phyloP scores from a whole-genome alignment of 2,888 invertebrate species.

The Cyclophora punctaria region DNA sequence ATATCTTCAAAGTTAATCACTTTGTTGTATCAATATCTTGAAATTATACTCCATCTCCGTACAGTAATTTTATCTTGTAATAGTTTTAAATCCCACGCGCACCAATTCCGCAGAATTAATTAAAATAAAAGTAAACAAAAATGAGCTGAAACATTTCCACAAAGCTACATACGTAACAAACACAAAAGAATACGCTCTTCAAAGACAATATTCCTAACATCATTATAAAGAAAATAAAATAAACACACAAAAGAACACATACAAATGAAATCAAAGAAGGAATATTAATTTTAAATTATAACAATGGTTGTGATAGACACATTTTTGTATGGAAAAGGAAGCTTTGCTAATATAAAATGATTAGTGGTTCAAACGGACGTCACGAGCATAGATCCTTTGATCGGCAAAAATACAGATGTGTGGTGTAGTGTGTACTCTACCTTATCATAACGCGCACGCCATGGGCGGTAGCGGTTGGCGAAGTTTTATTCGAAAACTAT shows the following conservation, averaged over 20 bases:
- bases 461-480: conserved; percentile 13
- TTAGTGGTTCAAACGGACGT: conserved; percentile 73
- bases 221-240: not conserved
- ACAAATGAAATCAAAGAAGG: conserved; percentile 9
- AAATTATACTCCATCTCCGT: too few relatives aligned
- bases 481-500: too few relatives aligned
- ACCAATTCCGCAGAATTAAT: too few relatives aligned
- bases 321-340: conserved; percentile 74
- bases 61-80: too few relatives aligned
- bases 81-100: too few relatives aligned
- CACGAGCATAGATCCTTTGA: conserved; percentile 66
- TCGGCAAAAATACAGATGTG: conserved; percentile 73
- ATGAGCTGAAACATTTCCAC: too few relatives aligned
- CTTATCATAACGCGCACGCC: conserved; percentile 25
- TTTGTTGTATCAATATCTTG: too few relatives aligned
- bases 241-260: conserved; percentile 8
- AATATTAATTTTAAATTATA: conserved; percentile 22
- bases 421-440: conserved; percentile 44
- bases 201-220: too few relatives aligned
- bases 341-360: conserved; percentile 74
- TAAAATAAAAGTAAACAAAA: too few relatives aligned
- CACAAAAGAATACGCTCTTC: not conserved
- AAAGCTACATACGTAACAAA: conserved; percentile 2
- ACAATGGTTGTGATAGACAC: conserved; percentile 60
- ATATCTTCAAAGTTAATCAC: too few relatives aligned